Base-by-base conservation (phyloP, 2,888 invertebrate genomes). In the Parnassius orleans region DNA sequence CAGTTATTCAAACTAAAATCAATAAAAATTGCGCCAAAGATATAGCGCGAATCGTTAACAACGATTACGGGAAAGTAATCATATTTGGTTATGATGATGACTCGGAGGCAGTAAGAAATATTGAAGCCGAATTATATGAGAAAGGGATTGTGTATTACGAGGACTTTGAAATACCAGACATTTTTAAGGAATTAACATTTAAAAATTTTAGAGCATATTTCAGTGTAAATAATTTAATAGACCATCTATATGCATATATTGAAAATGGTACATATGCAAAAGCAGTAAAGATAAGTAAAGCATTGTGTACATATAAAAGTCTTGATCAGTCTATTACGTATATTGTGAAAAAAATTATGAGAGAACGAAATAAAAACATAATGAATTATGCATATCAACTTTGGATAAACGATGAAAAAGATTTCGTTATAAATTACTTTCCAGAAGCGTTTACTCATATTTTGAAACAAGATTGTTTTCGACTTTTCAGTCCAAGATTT, bases 31-130 rank as follows among this genome's bases (percentile, higher is more conserved):
- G 51, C 42, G 58, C 58, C 14, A 42, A 51, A 43, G 58, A 52
- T 52, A 58, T 58, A 15, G 51, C 51, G 3, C 41, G 58, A 44
- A 52, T 58, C 1, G n/a, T 52, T n/a, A 51, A 58, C 15, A 58
- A 51, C 3, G 58, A 58, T 58, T 44, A 52, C 12, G 58, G 58
- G 11, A 51, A 52, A 58, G 58, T 51, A 9, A 19, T 58, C 10
- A 41, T 58, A 24, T 14, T 58, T 50, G 42, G 51, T 41, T 43
- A 41, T 41, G 19, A 58, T 11, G 24, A 51, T 12, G 10, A 33
- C 11, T 41, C 56, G 2, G 48, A 19, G n/a, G 56, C 46, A 12
- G 12, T 57, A 33, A 57, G 33, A 12, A 46, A 48, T 24, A 12
- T 57, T n/a, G 47, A 57, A 41, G 1, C 10, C 10, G 14, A 57